Conservation (phyloP, 2,113 vertebrate species). For the Picathartes gymnocephalus region DNA sequence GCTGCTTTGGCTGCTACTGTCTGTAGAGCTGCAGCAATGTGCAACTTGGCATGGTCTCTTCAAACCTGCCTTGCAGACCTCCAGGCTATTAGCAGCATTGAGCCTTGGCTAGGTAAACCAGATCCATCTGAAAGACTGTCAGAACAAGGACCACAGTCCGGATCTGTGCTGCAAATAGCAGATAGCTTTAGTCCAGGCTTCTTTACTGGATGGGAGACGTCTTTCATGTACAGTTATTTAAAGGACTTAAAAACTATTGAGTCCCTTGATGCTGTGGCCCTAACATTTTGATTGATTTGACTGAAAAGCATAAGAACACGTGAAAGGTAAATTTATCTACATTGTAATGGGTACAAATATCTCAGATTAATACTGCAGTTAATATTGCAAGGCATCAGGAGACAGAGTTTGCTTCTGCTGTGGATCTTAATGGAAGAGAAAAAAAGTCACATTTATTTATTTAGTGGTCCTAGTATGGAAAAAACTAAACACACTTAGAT, state of each 20-base stretch:
- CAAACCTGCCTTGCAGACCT: slow-evolving; percentile 23
- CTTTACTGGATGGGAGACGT: not conserved
- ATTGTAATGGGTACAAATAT: not conserved
- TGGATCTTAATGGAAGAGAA: not conserved
- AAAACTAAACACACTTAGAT: slow-evolving; percentile 9
- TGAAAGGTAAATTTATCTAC: not conserved
- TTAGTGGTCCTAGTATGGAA: not conserved
- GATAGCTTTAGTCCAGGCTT: not conserved
- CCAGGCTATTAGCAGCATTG: not conserved
- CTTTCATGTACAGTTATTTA: not conserved
- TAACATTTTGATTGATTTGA: not conserved
- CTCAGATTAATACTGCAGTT: not conserved
- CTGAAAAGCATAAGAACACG: not conserved
- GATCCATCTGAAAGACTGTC: not conserved
- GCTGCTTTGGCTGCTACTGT: not conserved
- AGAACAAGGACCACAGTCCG: not conserved
- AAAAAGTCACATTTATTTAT: slow-evolving; percentile 36
- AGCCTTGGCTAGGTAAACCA: not conserved
- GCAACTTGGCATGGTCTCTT: not conserved
- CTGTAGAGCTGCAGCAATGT: not conserved
- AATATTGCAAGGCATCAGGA: not conserved
- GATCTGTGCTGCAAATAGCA: not conserved
- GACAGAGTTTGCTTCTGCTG: not conserved
- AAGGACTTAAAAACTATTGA: not conserved
- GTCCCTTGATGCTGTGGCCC: not conserved